Evolutionary conservation across 2,797 vertebrate species (phyloP), one percentile per base, ranked within the genome.

Genomic region (Notamacropus eugenii): DNA sequence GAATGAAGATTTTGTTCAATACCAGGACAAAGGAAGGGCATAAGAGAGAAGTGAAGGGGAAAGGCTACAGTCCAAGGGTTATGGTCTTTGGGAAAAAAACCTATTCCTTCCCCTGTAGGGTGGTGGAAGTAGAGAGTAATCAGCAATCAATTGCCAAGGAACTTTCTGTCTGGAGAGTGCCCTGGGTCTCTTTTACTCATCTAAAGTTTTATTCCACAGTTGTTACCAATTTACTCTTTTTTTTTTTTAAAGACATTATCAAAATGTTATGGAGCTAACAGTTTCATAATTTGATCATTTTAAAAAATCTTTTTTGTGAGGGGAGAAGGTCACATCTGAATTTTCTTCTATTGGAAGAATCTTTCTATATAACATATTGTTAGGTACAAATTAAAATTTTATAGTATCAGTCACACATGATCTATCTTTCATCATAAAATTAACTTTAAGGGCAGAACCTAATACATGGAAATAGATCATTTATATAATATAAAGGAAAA

Each of bases 401-500:
- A 87, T 4, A 58, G 93, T 54, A 92, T 96, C 22, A 95, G 93
- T 90, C 10, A 93, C 87, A 93, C 58, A 40, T 93, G 58, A 90
- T 87, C 34, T 9, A 67, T 24, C 93, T 94, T 95, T 95, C 94
- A 82, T 95, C 91, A 93, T 19, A 90, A 97, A 96, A 93, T 93
- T 55, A 95, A 95, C 93, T 95, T 94, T 46, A 34, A 96, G 90
- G 50, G 55, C 87, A 97, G 87, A 94, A 92, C 19, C 92, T 46
- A 96, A 96, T 57, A 54, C 46, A 93, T 56, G 90, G 95, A 95
- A 96, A 94, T 57, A 31, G 96, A 94, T 94, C 34, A 87, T 46
- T 90, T 94, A 91, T 74, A 95, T 96, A 54, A 91, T 91, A 94
- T 96, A 54, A 93, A 94, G 95, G 92, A 13, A 96, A 97, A 96